A percentile compares a stretch with the other conserved stretches of the same genome.
Conservation (phyloP, 2,797 vertebrate genomes). For the Prunella strophiata region DNA sequence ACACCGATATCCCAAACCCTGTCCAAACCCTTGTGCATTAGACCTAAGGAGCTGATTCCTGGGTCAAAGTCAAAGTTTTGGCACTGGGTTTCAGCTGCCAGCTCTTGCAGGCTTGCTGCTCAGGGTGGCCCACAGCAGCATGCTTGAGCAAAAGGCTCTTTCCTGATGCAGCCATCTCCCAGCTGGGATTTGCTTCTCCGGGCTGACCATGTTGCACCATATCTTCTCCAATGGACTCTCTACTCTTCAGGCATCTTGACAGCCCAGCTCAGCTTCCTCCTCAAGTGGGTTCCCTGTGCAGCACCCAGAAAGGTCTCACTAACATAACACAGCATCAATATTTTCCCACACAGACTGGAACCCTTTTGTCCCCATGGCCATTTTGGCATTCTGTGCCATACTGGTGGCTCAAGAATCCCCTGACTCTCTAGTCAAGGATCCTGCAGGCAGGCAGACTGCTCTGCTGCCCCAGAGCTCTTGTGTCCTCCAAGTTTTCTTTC, state of each 20-base stretch:
- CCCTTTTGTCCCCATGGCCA: background rate
- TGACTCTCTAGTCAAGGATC: background rate
- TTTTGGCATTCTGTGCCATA: background rate
- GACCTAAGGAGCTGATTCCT: background rate
- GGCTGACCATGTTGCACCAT: fast-evolving
- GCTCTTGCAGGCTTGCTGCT: background rate
- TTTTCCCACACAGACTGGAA: background rate
- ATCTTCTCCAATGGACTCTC: background rate
- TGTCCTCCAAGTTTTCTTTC: background rate
- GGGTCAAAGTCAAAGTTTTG: background rate
- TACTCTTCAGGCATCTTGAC: background rate
- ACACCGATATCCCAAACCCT: background rate
- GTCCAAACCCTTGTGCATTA: background rate
- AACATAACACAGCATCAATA: background rate
- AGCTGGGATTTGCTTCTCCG: background rate
- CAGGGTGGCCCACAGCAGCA: background rate
- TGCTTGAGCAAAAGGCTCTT: fast-evolving
- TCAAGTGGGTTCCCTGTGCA: background rate
- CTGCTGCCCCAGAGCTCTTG: background rate
- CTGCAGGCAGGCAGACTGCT: background rate
- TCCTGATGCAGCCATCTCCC: background rate
- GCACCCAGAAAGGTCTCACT: background rate
- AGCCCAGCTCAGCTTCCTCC: background rate
- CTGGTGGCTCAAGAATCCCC: background rate
- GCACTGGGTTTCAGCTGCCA: background rate